Base-by-base conservation (phyloP, 2,797 vertebrate genomes). In the Alauda arvensis region DNA sequence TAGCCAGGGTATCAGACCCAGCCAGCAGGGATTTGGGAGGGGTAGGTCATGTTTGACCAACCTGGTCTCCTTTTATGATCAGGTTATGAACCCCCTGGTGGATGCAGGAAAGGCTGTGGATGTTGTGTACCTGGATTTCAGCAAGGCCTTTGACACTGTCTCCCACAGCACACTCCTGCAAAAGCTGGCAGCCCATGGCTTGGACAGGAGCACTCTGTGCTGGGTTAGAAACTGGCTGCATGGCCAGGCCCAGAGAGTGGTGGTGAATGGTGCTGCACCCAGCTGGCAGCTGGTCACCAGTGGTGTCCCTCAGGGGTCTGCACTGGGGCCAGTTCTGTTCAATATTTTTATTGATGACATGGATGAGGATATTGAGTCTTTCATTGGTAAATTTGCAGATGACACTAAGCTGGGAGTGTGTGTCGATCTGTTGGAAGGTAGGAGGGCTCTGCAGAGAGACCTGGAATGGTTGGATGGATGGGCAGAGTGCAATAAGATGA, bases 191-290 rank as follows among this genome's bases (percentile, higher is more conserved):
- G 37, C 37, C 10, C 37, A 37, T 11, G 10, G 37, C 37, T 37
- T 37, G 37, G 37, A 37, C 37, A 37, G 37, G 37, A 37, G 37
- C 12, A 11, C 37, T 37, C 37, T 37, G 37, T 37, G 37, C 10
- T 37, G 37, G 37, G 37, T 37, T 37, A 37, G 37, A 11, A 37
- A 37, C 34, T 37, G 34, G 34, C 34, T 37, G 5, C 39, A n/a
- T 40, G 48, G 48, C 29, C 0, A 0, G 48, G 24, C 31, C 18
- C 51, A 70, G 18, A 43, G 51, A 10, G 40, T 10, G 39, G 2
- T 10, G 51, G 51, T 34, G 51, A 55, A 4, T 0, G 0, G 40
- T 10, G 51, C 31, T 43, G 40, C 51, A 55, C 3, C 31, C 14
- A 12, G 14, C 24, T 69, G 39, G 31, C 34, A 2, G 26, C 2